Evolutionary conservation across 23 tunicate species (phyloP).

Genomic region (Halocynthia aurantium): DNA sequence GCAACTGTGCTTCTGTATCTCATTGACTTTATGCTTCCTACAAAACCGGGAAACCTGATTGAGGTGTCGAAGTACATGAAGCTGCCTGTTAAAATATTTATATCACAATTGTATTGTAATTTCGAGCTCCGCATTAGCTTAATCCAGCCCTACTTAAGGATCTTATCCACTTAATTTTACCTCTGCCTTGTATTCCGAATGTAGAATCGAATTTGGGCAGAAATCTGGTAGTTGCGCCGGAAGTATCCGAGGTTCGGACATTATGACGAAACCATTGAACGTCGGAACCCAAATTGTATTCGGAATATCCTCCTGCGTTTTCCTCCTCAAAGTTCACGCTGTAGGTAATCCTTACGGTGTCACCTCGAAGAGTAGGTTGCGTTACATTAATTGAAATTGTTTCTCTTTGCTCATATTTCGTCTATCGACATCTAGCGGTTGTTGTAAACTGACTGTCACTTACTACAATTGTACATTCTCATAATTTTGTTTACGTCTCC

Average conservation of each 20-base stretch:
- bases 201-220: slow-evolving; percentile 19
- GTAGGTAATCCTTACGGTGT: slow-evolving; percentile 55
- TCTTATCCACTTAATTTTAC: neutral
- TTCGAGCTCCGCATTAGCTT: neutral
- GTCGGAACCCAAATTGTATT: neutral
- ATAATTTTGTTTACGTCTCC: slow-evolving; percentile 73
- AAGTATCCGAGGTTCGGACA: neutral
- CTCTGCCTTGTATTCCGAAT: slow-evolving; percentile 1
- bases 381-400: no score
- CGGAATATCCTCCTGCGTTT: slow-evolving; percentile 4
- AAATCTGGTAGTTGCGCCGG: slow-evolving; percentile 14
- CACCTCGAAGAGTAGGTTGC: slow-evolving; percentile 23
- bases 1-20: slow-evolving; percentile 31
- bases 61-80: slow-evolving; percentile 21
- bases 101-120: neutral
- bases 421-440: no score
- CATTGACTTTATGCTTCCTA: slow-evolving; percentile 28
- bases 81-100: slow-evolving; percentile 19
- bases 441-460: neutral
- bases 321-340: slow-evolving; percentile 62
- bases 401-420: no score
- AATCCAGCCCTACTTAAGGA: neutral
- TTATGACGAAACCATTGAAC: slow-evolving; percentile 10
- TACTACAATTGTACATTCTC: slow-evolving; percentile 81
- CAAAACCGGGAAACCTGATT: slow-evolving; percentile 18